Evolutionary conservation across 2,113 vertebrate genomes (phyloP), one percentile per base, ranked within the genome.

Genomic region (Proteles cristata): DNA sequence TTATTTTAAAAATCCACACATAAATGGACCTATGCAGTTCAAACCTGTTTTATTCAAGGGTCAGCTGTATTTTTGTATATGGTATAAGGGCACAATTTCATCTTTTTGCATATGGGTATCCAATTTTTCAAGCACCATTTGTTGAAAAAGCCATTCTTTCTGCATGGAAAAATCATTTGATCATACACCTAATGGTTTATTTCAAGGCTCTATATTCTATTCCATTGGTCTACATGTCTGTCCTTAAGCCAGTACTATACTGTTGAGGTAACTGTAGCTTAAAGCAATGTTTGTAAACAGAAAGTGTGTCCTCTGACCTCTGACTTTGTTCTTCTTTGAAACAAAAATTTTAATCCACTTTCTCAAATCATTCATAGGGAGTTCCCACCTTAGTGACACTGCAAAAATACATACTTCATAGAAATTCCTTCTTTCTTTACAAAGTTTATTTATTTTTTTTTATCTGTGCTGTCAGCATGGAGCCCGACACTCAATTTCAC

Each of bases 321-420:
- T 94, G 66, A 79, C 48, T 92, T 84, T 73, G 39, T 82, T 88
- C n/a, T 90, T 91, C 26, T 91, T 95, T 95, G 43, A 48, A 87
- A 94, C 28, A n/a, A 89, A 79, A 35, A 2, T 91, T 80, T 80
- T 71, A 91, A 93, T 71, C 58, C 21, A 93, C 69, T 90, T 81
- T 58, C 63, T 88, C 35, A 88, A 74, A 53, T 96, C 69, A 91
- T 95, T 80, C 48, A 45, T 81, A 71, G 31, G 50, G 2, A 4
- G 11, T 65, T 95, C 33, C 26, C 55, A 74, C 68, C 63, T 92
- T 53, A 74, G 68, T 48, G 25, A 95, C 69, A 48, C 17, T 83
- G 48, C 71, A 88, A 96, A 92, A 88, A 74, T 39, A 55, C 31
- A 73, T 12, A 82, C 5, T 86, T 80, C 7, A 53, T 31, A 85